phyloP scores from a whole-genome alignment of 2,113 vertebrate species.

The Thinocorus orbignyianus region DNA sequence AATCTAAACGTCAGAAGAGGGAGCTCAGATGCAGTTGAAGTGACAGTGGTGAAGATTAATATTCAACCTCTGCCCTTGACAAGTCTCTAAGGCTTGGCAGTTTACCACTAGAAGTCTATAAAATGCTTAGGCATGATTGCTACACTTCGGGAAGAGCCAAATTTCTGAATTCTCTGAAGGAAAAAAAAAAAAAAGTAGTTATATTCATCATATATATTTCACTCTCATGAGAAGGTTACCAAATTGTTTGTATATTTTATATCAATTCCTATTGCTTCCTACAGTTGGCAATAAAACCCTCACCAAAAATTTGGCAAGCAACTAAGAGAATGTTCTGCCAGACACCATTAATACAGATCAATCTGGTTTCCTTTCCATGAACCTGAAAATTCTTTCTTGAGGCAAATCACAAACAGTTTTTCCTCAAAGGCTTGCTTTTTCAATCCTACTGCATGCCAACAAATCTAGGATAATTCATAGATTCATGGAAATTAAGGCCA shows the following conservation, averaged over 20 bases:
- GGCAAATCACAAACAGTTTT: slow-evolving; percentile 51
- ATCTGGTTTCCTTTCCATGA: slow-evolving; percentile 44
- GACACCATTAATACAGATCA: slow-evolving; percentile 51
- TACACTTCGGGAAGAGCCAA: slow-evolving; percentile 44
- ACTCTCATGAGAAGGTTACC: slow-evolving; percentile 10
- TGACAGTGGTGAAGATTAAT: slow-evolving; percentile 53
- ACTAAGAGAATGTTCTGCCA: slow-evolving; percentile 49
- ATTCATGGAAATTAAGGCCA: not conserved
- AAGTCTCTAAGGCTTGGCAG: slow-evolving; percentile 56
- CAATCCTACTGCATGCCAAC: not conserved
- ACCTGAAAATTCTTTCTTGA: slow-evolving; percentile 53
- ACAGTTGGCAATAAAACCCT: slow-evolving; percentile 64
- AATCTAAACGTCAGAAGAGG: slow-evolving; percentile 41
- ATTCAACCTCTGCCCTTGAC: slow-evolving; percentile 59
- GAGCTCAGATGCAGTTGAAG: slow-evolving; percentile 55
- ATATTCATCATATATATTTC: slow-evolving; percentile 10
- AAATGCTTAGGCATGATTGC: slow-evolving; percentile 58
- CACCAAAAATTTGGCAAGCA: slow-evolving; percentile 70
- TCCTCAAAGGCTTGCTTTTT: not conserved
- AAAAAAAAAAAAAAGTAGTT: slow-evolving; percentile 17
- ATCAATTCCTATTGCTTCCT: slow-evolving; percentile 54
- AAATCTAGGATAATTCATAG: not conserved
- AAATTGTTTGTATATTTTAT: slow-evolving; percentile 59
- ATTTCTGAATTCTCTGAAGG: slow-evolving; percentile 42
- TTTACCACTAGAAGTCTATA: slow-evolving; percentile 62